Conservation (phyloP, 2,888 invertebrate genomes). For the Aradus depressus region DNA sequence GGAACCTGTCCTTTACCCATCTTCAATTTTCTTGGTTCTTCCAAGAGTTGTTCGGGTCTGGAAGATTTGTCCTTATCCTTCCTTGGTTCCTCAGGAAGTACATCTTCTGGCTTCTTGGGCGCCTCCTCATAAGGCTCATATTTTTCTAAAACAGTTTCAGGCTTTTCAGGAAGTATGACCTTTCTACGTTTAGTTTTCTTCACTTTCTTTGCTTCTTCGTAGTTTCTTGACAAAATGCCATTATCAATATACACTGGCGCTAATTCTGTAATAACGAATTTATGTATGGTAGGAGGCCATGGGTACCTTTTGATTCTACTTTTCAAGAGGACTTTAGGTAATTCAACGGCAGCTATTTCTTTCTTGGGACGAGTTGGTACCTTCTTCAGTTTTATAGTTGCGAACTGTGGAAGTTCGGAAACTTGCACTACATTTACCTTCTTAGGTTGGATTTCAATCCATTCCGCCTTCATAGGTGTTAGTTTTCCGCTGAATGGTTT, state of each 20-base stretch:
- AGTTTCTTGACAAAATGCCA: constrained; percentile 33
- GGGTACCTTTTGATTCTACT: constrained; percentile 47
- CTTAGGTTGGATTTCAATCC: constrained; percentile 24
- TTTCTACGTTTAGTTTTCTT: constrained; percentile 31
- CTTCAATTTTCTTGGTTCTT: constrained; percentile 38
- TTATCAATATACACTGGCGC: constrained; percentile 32
- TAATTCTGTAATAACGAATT: constrained; percentile 36
- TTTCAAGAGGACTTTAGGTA: constrained; percentile 58
- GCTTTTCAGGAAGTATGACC: constrained; percentile 29
- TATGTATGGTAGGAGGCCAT: constrained; percentile 38
- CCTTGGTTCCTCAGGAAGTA: constrained; percentile 31
- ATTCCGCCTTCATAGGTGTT: constrained; percentile 19
- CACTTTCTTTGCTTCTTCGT: constrained; percentile 32
- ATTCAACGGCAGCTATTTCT: constrained; percentile 37
- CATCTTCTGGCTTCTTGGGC: constrained; percentile 21
- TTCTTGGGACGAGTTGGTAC: constrained; percentile 41
- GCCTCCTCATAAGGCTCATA: constrained; percentile 30
- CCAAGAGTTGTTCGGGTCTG: constrained; percentile 37
- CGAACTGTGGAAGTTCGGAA: constrained; percentile 48
- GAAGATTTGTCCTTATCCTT: constrained; percentile 39
- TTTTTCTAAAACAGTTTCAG: constrained; percentile 29
- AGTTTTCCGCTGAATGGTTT: neutral
- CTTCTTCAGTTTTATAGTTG: constrained; percentile 42
- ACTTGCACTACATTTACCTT: constrained; percentile 26
- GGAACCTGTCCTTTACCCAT: constrained; percentile 44